Base-by-base conservation (phyloP, 1,140 invertebrate genomes). In the Trichonephila inaurata region DNA sequence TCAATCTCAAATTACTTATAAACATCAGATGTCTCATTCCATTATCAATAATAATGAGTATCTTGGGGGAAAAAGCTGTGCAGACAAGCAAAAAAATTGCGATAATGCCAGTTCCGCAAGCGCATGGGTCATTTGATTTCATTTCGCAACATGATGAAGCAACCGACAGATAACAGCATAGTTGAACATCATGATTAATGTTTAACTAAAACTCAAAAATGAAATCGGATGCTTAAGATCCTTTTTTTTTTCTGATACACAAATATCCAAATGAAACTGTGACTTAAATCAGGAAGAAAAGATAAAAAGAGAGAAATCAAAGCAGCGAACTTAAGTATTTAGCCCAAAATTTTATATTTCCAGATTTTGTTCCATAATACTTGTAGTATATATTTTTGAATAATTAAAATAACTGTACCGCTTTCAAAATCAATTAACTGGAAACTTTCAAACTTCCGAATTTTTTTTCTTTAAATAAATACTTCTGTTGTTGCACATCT, bases 161-260 rank as follows among this genome's bases (percentile, higher is more conserved):
- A 77, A 77, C 28, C 18, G 16, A 28, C 28, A 77, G 72, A 77
- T 77, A 77, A 77, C 72, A 28, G 33, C 28, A 77, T 19, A 40
- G 72, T 33, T 77, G 72, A 77, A 77, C 28, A 77, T 16, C 24
- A 28, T 77, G 72, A 77, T 77, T 77, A 77, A 77, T 77, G 72
- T 19, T 3, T 40, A 77, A 77, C 72, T 77, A 77, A 77, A 77
- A 18, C 72, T 33, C 33, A 28, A 77, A 77, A 33, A 77, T 40
- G 72, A 77, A 77, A 77, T 77, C 10, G 6, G 28, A 77, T 77
- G 24, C 72, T 1, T 33, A 40, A 77, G 72, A 28, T 77, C 72
- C 33, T 40, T 40, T 24, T 77, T 77, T 10, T 10, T 5, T 5
- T 4, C 28, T 14, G 69, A 24, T 72, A 33, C 28, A 77, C 28